Conservation (phyloP, 2,797 vertebrate genomes). For the Spheniscus humboldti region DNA sequence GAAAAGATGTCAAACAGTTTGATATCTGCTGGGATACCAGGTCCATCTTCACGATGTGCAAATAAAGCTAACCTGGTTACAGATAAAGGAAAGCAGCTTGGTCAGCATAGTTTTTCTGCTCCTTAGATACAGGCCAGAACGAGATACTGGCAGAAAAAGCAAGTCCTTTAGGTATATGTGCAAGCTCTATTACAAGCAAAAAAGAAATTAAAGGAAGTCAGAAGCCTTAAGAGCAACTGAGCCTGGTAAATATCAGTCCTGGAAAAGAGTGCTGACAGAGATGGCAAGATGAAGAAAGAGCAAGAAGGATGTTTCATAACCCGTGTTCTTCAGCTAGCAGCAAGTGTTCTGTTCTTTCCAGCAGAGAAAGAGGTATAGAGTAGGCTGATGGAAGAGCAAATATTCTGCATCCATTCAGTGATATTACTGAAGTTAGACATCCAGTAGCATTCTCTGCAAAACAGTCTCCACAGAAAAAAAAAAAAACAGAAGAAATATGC, state of each 20-base stretch:
- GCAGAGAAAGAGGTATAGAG: background rate
- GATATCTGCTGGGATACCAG: constrained; percentile 97
- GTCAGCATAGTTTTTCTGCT: background rate
- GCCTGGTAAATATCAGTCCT: background rate
- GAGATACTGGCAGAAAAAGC: background rate
- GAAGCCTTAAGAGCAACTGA: background rate
- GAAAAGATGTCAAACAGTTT: constrained; percentile 99
- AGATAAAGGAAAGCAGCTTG: background rate
- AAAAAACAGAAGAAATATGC: background rate
- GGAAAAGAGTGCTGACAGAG: background rate
- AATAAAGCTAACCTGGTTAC: constrained; percentile 90
- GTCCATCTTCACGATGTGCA: constrained; percentile 96
- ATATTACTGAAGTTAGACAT: background rate
- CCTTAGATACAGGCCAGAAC: background rate
- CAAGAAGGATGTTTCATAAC: background rate
- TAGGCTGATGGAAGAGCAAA: background rate
- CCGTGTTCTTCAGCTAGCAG: background rate
- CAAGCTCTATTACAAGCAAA: background rate
- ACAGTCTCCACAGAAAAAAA: background rate
- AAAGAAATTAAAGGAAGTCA: background rate
- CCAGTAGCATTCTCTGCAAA: background rate
- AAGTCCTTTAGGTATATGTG: background rate
- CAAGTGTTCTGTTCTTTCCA: background rate
- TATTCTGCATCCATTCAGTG: background rate
- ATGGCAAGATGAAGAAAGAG: background rate